phyloP scores from a whole-genome alignment of 2,888 invertebrate species.

The Embidobia sp. region DNA sequence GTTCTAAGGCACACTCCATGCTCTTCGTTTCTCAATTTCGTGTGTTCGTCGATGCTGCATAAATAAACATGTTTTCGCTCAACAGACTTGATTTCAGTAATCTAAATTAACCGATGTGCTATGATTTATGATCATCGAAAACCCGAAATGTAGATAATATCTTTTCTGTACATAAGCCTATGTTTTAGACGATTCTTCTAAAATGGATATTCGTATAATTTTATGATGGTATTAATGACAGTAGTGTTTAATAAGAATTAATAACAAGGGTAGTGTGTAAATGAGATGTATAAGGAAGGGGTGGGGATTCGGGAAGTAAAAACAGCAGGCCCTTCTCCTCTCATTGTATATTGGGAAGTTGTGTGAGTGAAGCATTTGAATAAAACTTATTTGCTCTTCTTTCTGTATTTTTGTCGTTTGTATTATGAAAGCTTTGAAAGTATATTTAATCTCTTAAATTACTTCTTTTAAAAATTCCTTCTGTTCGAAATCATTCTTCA shows the following conservation, averaged over 20 bases:
- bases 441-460: conserved; percentile 58
- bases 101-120: conserved; percentile 75
- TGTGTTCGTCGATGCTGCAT: conserved; percentile 72
- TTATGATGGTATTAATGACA: conserved; percentile 78
- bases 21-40: conserved; percentile 71
- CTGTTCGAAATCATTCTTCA: conserved; percentile 18
- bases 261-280: conserved; percentile 77
- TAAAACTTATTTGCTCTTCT: conserved; percentile 36
- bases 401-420: conserved; percentile 33
- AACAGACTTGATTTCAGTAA: conserved; percentile 68
- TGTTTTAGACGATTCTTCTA: conserved; percentile 77
- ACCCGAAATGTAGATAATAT: conserved; percentile 77
- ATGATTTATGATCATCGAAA: conserved; percentile 72
- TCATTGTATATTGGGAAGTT: conserved; percentile 46
- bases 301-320: conserved; percentile 54
- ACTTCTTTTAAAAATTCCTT: conserved; percentile 24
- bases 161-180: conserved; percentile 80
- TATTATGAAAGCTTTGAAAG: conserved; percentile 59
- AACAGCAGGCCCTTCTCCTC: conserved; percentile 54
- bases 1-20: conserved; percentile 78
- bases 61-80: conserved; percentile 75
- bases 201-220: conserved; percentile 75
- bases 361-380: conserved; percentile 51
- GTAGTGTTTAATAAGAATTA: conserved; percentile 77
- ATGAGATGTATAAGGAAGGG: conserved; percentile 69